A percentile compares a stretch with the other conserved stretches of the same genome.
These are phyloP conservation scores for Daubentonia madagascariensis DNA, from an alignment of 2,113 vertebrate genomes.

Conservation along the genomic window DNA sequence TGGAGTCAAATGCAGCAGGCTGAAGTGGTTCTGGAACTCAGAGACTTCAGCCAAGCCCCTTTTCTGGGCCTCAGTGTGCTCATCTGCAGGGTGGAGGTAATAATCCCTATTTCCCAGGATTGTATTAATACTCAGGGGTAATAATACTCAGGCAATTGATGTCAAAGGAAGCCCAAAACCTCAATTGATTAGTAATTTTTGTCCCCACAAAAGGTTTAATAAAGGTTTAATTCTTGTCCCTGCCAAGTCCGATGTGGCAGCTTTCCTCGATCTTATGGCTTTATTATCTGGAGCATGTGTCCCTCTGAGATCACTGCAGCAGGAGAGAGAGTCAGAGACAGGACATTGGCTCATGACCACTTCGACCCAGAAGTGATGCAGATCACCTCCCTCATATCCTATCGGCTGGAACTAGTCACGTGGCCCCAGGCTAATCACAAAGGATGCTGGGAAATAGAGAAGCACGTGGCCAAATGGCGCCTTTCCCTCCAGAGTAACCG, in stretches of 20 bases:
- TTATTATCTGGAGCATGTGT: background rate
- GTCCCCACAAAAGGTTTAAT: background rate
- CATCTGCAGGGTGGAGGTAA: background rate
- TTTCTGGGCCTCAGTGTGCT: background rate
- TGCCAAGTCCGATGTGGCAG: background rate
- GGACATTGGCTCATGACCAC: fast-evolving
- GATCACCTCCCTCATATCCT: background rate
- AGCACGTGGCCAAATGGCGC: fast-evolving
- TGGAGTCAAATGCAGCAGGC: background rate
- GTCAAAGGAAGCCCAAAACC: background rate
- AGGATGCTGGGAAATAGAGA: background rate
- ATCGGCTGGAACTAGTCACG: background rate
- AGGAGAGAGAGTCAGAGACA: background rate
- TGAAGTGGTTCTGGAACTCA: background rate
- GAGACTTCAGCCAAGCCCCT: background rate
- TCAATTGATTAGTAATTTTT: background rate
- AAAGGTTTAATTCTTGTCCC: background rate
- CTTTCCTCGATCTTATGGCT: background rate
- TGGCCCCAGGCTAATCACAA: background rate
- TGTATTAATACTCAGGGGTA: background rate
- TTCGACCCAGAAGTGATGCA: background rate
- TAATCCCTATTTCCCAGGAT: background rate
- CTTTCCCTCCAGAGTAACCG: background rate
- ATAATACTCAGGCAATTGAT: background rate
- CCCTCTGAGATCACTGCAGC: background rate